Percentiles rank a stretch among this genome's conserved stretches.
Conservation (phyloP, 1,140 invertebrate genomes). For the Phthorimaea operculella region DNA sequence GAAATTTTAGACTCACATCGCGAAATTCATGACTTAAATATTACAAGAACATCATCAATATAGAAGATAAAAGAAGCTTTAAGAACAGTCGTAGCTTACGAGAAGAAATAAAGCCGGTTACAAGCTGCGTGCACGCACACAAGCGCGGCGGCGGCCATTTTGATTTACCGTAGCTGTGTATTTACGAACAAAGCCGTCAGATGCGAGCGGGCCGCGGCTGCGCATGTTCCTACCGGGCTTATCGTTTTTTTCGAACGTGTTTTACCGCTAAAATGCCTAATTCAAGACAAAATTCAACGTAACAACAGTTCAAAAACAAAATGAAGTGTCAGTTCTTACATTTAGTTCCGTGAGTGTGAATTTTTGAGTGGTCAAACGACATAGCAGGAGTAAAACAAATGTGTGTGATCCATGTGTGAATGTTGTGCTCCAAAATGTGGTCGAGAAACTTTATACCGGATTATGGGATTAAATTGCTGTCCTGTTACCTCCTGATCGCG, state of each 20-base stretch:
- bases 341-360: slow-evolving; percentile 65
- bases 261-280: slow-evolving; percentile 64
- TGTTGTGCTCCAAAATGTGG: slow-evolving; percentile 66
- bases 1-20: slow-evolving; percentile 22
- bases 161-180: slow-evolving; percentile 64
- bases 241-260: slow-evolving; percentile 49
- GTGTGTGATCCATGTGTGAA: slow-evolving; percentile 66
- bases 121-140: slow-evolving; percentile 56
- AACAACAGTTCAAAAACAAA: slow-evolving; percentile 62
- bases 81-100: slow-evolving; percentile 17
- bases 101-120: slow-evolving; percentile 21
- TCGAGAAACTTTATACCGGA: slow-evolving; percentile 67
- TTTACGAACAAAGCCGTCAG: slow-evolving; percentile 66
- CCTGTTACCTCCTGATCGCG: slow-evolving; percentile 40
- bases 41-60: slow-evolving; percentile 15
- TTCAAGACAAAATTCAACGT: slow-evolving; percentile 49
- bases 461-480: slow-evolving; percentile 62
- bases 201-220: slow-evolving; percentile 65
- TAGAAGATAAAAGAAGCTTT: slow-evolving; percentile 1
- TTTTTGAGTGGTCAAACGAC: slow-evolving; percentile 54
- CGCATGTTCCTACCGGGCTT: slow-evolving; percentile 58
- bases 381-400: slow-evolving; percentile 64
- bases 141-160: slow-evolving; percentile 49
- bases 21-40: slow-evolving; percentile 42
- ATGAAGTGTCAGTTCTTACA: slow-evolving; percentile 65